These are phyloP conservation scores for Acomys russatus DNA, from an alignment of 2,797 vertebrate species.

Conservation along the genomic window DNA sequence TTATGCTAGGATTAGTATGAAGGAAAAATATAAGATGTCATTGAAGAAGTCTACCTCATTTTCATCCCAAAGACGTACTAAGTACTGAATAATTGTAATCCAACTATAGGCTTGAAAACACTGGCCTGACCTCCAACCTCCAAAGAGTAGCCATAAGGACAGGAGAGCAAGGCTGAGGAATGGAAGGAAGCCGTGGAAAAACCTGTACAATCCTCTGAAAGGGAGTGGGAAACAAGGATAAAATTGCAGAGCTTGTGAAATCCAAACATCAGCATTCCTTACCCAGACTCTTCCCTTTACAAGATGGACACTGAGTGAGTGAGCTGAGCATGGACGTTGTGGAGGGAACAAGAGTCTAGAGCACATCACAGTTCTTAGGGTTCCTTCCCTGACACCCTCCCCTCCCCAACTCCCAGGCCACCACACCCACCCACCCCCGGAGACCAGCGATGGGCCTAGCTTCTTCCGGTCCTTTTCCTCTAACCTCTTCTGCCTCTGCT, in stretches of 20 bases:
- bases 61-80: slow-evolving; percentile 54
- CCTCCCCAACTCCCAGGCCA: not conserved
- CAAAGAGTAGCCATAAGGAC: not conserved
- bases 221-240: not conserved
- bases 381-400: not conserved
- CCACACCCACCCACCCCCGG: no score
- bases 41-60: slow-evolving; percentile 40
- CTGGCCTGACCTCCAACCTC: not conserved
- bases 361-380: not conserved
- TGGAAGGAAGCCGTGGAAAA: not conserved
- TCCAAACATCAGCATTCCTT: not conserved
- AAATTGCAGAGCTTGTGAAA: not conserved
- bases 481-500: not conserved
- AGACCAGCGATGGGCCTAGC: not conserved
- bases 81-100: slow-evolving; percentile 46
- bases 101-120: slow-evolving; percentile 21
- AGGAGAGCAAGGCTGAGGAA: slow-evolving; percentile 10
- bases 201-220: not conserved
- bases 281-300: not conserved
- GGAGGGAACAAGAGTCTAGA: not conserved
- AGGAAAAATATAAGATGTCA: slow-evolving; percentile 6
- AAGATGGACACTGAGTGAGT: not conserved
- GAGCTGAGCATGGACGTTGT: not conserved
- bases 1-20: slow-evolving; percentile 6
- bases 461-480: not conserved